phyloP scores from a whole-genome alignment of 1,140 invertebrate genomes.

The Aphidius gifuensis region DNA sequence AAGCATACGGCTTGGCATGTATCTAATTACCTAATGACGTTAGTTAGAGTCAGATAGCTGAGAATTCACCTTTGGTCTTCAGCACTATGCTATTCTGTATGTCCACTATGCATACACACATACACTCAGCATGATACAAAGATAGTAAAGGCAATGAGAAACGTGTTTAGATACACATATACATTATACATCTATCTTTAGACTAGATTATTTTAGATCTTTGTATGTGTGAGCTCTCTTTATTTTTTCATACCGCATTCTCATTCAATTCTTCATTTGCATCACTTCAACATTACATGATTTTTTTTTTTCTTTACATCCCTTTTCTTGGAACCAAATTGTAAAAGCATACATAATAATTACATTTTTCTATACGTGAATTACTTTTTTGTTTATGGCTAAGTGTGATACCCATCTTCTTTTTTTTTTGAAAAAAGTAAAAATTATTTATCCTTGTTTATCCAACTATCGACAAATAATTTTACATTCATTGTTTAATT shows the following conservation, averaged over 20 bases:
- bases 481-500: too few species aligned
- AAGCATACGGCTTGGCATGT: slow-evolving; percentile 31
- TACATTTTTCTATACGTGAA: too few species aligned
- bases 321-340: not conserved
- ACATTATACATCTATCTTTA: not conserved
- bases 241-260: slow-evolving; percentile 6
- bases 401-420: too few species aligned
- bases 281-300: too few species aligned
- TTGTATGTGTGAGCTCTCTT: not conserved
- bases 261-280: not conserved
- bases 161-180: not conserved
- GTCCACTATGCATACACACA: too few species aligned
- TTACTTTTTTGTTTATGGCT: not conserved
- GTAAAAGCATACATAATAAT: too few species aligned
- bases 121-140: too few species aligned
- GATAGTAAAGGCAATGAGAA: not conserved
- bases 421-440: too few species aligned
- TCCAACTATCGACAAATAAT: too few species aligned
- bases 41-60: slow-evolving; percentile 36
- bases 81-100: slow-evolving; percentile 2
- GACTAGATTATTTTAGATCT: too few species aligned
- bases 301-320: slow-evolving; percentile 9
- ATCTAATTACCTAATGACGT: slow-evolving; percentile 42
- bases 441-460: too few species aligned
- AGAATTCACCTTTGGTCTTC: slow-evolving; percentile 31